These are phyloP conservation scores for Aleiodes leptofemur DNA, from an alignment of 2,888 invertebrate species.

Conservation along the genomic window DNA sequence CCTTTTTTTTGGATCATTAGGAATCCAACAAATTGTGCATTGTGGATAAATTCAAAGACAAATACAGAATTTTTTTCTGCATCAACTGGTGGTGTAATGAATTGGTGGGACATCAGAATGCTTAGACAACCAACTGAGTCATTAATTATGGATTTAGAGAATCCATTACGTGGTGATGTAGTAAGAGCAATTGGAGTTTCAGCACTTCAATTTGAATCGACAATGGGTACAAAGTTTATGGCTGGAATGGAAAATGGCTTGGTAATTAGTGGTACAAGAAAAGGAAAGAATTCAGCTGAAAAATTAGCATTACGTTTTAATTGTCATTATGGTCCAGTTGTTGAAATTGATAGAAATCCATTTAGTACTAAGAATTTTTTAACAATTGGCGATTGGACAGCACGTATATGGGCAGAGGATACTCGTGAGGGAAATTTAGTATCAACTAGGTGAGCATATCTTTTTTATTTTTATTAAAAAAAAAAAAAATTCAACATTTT, in stretches of 20 bases:
- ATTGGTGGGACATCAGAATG: conserved; percentile 91
- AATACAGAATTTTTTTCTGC: conserved; percentile 95
- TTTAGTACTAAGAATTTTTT: conserved; percentile 94
- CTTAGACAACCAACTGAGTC: conserved; percentile 83
- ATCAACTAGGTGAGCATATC: conserved; percentile 81
- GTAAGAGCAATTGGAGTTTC: conserved; percentile 84
- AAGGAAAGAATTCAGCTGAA: conserved; percentile 84
- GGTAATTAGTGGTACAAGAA: conserved; percentile 80
- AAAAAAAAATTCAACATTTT: no score
- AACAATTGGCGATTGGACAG: conserved; percentile 95
- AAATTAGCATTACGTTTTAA: conserved; percentile 79
- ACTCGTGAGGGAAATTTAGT: conserved; percentile 92
- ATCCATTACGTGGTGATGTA: conserved; percentile 78
- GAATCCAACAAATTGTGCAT: conserved; percentile 75
- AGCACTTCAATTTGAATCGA: conserved; percentile 86
- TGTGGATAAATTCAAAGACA: conserved; percentile 95
- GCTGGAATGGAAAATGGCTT: conserved; percentile 81
- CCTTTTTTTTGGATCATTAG: conserved; percentile 50
- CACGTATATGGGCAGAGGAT: conserved; percentile 95
- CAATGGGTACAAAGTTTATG: conserved; percentile 89
- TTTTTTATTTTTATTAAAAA: background rate
- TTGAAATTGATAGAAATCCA: conserved; percentile 91
- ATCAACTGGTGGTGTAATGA: conserved; percentile 91
- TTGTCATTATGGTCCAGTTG: conserved; percentile 88
- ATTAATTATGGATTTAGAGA: conserved; percentile 82